Evolutionary conservation across 2,113 vertebrate species (phyloP), one percentile per base, ranked within the genome.

Genomic region (Albula glossodonta): DNA sequence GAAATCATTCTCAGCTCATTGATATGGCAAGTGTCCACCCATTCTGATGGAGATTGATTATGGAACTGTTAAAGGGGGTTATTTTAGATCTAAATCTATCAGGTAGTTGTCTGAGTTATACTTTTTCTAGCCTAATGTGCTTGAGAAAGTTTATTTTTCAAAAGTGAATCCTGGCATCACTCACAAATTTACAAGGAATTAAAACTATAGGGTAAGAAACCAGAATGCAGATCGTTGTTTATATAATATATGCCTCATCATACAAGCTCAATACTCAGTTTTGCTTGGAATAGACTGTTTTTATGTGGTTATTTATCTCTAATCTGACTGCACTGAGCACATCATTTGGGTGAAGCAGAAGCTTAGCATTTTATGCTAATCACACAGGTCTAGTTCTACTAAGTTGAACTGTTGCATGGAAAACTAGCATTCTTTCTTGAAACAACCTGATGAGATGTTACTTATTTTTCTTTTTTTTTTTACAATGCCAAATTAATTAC

Each of bases 401-500:
- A 41, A 52, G 50, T 78, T 60, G 52, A 56, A n/a, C 19, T 15
- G 60, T 17, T 22, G 48, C 82, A 83, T 70, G 82, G 82, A 51
- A 70, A 83, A 83, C 82, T 56, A 79, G 52, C 51, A 85, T 57
- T 48, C 74, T 84, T 63, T 60, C 13, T 82, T 77, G n/a, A 70
- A 86, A 86, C n/a, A 85, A 85, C 56, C 78, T 50, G 53, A 31
- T 66, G 60, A 66, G 41, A 85, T 80, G 22, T 22, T 19, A 80
- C 8, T 48, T n/a, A n/a, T 41, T 41, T 41, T 41, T 41, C 1
- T 41, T 41, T 41, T 41, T 56, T 22, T 19, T 66, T 41, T 51
- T 63, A 51, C 84, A 19, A 51, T 85, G 78, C 52, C 80, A 51
- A 1, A 80, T 49, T 63, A 51, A 63, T 85, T 50, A 81, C 31